These are phyloP conservation scores for Eupsilia transversa DNA, from an alignment of 2,888 invertebrate genomes.

Conservation along the genomic window DNA sequence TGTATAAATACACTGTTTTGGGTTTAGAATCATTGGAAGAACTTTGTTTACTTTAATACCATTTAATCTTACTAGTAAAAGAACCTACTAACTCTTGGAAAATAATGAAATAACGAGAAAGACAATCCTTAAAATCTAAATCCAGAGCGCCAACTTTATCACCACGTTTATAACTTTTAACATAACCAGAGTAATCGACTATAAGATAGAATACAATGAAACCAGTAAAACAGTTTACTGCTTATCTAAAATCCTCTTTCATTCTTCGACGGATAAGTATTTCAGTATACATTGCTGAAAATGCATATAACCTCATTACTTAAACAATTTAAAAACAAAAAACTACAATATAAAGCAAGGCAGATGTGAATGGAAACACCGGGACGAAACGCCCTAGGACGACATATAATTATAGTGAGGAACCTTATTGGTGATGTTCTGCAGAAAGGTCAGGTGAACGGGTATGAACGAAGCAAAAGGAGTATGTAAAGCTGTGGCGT, in stretches of 20 bases:
- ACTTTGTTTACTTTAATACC: constrained; percentile 7
- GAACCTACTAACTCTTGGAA: not conserved
- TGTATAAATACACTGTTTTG: not conserved
- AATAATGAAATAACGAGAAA: constrained; percentile 8
- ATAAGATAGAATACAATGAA: constrained; percentile 30
- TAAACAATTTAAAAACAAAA: not conserved
- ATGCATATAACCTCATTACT: too few species aligned
- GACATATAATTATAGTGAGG: not conserved
- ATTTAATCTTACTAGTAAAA: not conserved
- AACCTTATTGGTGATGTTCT: not conserved
- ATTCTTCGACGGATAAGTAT: not conserved
- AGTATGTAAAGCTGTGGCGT: not conserved
- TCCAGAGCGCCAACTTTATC: constrained; percentile 53
- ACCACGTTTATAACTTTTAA: constrained; percentile 66
- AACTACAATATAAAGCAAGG: not conserved
- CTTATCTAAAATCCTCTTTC: not conserved
- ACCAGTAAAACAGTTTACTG: constrained; percentile 37
- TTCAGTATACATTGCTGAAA: not conserved
- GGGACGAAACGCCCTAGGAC: not conserved
- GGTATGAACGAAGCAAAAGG: too few species aligned
- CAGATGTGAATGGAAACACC: too few species aligned
- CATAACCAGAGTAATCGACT: constrained; percentile 73
- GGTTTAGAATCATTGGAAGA: not conserved
- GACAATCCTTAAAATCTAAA: constrained; percentile 32
- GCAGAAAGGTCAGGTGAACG: not conserved